Evolutionary conservation across 2,888 invertebrate species (phyloP), one percentile per base, ranked within the genome.

Genomic region (Strigamia maritima): DNA sequence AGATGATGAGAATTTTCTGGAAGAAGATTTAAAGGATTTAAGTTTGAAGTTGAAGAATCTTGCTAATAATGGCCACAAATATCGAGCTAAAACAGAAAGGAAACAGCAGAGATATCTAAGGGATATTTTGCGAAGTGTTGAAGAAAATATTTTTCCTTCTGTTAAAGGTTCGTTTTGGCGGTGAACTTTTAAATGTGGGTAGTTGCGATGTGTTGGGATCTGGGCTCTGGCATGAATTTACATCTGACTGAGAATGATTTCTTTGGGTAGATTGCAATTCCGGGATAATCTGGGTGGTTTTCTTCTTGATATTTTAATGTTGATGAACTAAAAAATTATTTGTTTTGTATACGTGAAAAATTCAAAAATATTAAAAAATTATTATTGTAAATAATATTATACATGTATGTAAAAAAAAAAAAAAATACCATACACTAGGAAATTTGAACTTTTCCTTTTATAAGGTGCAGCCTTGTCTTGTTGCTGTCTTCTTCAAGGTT

Each of bases 81-180:
- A 92, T 85, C 88, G 95, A 82, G 96, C 97, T 31, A 98, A 98
- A 86, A 93, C 95, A 81, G 98, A 98, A 86, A 90, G 97, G 80
- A 94, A 97, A 86, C 90, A 94, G 83, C 98, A 98, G 86, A 90
- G 97, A 14, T 96, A 97, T 82, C 98, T 98, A 87, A 88, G 98
- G 77, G 98, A 98, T 85, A 94, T 97, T 81, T 88, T 97, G 80
- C 90, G 91, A 84, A 94, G 93, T 84, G 91, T 98, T 80, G 95
- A 97, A 90, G 91, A 92, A 81, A 91, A 90, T 80, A 88, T 89
- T 76, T 88, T 90, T 60, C 90, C 91, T 1, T 90, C 90, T 81
- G 87, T 90, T 80, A 88, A 89, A 75, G n/a, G 89, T 95, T 22
- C 92, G 91, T 86, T 92, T 95, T 84, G 94, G 93, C 70, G 85